These are phyloP conservation scores for Microplitis deprimator DNA, from an alignment of 2,888 invertebrate genomes.

Conservation along the genomic window DNA sequence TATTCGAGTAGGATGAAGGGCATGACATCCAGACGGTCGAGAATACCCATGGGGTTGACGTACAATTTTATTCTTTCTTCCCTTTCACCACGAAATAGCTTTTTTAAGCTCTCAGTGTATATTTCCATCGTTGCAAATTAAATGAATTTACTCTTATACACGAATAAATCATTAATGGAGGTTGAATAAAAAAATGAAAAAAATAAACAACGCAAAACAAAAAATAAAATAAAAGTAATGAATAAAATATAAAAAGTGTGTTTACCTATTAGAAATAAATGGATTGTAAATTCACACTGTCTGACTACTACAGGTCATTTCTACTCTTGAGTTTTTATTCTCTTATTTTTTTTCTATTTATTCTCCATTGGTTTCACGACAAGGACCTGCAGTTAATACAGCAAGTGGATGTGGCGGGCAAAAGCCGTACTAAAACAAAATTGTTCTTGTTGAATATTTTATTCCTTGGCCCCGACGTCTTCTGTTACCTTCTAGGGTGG, in stretches of 20 bases:
- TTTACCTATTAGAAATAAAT: conserved; percentile 4
- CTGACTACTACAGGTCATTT: conserved; percentile 21
- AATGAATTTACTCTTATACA: not conserved
- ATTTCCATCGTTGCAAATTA: conserved; percentile 22
- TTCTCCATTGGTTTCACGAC: conserved; percentile 34
- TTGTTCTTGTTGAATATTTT: conserved; percentile 57
- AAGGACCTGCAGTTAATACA: conserved; percentile 49
- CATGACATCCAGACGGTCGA: conserved; percentile 43
- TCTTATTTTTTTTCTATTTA: conserved; percentile 27
- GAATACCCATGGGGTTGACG: conserved; percentile 39
- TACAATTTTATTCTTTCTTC: conserved; percentile 42
- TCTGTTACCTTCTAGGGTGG: conserved; percentile 41
- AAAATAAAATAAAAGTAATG: not conserved
- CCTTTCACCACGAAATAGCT: conserved; percentile 37
- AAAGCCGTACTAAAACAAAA: conserved; percentile 50
- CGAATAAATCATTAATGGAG: conserved; percentile 4
- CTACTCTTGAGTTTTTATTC: conserved; percentile 25
- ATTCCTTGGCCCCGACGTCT: conserved; percentile 46
- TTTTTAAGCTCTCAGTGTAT: conserved; percentile 20
- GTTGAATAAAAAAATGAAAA: not conserved
- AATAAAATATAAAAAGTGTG: not conserved
- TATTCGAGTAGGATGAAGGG: conserved; percentile 38
- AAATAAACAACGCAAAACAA: conserved; percentile 7
- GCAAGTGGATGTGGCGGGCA: conserved; percentile 45
- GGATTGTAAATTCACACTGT: not conserved